Evolutionary conservation across 2,113 vertebrate genomes (phyloP).

Genomic region (Erythrolamprus reginae): DNA sequence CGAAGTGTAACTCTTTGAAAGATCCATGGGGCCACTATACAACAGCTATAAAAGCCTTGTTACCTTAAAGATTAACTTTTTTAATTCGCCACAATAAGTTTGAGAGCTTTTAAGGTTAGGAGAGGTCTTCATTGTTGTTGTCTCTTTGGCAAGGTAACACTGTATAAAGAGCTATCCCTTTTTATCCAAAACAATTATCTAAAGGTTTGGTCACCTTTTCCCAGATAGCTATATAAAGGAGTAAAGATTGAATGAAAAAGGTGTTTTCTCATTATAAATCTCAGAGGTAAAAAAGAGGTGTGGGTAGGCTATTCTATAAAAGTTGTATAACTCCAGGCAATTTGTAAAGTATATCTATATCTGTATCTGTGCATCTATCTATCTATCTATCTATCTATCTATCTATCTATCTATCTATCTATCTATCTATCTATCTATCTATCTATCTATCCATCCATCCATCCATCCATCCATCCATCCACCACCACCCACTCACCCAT

Average conservation of each 20-base stretch:
- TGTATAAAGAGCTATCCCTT: neutral
- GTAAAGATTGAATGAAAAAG: neutral
- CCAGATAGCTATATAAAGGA: neutral
- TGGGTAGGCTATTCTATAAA: neutral
- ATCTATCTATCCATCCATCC: too few relatives aligned
- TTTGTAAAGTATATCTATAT: neutral
- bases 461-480: neutral
- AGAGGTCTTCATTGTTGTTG: neutral
- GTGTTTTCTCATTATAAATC: neutral
- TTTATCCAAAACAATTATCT: neutral
- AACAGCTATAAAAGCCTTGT: neutral
- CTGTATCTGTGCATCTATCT: neutral
- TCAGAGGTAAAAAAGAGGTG: neutral
- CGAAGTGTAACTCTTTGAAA: neutral
- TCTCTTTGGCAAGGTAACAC: neutral
- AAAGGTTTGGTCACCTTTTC: neutral
- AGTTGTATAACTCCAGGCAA: neutral
- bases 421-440: neutral
- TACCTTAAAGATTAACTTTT: neutral
- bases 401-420: too few relatives aligned
- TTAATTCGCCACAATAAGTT: neutral
- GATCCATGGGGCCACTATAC: neutral
- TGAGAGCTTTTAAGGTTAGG: neutral
- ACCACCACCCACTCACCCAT: too few relatives aligned
- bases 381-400: too few relatives aligned